These are phyloP conservation scores for Abrostola tripartita DNA, from an alignment of 2,888 invertebrate species.

Conservation along the genomic window DNA sequence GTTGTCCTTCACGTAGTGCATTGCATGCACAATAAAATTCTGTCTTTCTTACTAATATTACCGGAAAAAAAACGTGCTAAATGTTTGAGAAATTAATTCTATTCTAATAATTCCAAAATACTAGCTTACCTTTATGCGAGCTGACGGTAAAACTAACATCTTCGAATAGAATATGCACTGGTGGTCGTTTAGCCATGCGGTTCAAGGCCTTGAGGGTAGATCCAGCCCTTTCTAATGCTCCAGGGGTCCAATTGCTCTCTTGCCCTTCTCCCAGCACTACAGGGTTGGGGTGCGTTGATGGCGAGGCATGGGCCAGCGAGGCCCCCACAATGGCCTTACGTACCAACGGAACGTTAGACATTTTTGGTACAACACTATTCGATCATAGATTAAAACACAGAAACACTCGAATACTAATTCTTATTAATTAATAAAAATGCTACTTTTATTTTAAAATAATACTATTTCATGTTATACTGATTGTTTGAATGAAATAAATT, in stretches of 20 bases:
- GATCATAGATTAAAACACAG: conserved; percentile 14
- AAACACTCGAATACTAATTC: background rate
- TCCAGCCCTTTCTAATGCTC: conserved; percentile 83
- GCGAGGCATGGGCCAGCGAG: conserved; percentile 69
- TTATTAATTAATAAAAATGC: background rate
- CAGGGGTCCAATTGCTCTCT: conserved; percentile 83
- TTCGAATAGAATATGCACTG: conserved; percentile 89
- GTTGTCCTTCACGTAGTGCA: no score
- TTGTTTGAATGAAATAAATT: background rate
- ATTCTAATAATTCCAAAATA: no score
- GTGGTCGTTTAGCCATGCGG: conserved; percentile 88
- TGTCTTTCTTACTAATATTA: no score
- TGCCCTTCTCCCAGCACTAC: conserved; percentile 63
- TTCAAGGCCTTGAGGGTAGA: conserved; percentile 86
- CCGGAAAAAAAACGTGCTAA: no score
- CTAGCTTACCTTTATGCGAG: conserved; percentile 77
- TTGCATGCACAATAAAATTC: no score
- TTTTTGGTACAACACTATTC: conserved; percentile 56
- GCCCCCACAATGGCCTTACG: conserved; percentile 81
- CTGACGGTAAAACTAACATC: conserved; percentile 87
- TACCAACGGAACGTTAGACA: conserved; percentile 79
- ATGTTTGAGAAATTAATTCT: no score
- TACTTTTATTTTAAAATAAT: background rate
- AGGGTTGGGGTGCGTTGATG: conserved; percentile 60
- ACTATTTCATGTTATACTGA: background rate